Base-by-base conservation (phyloP, 2,113 vertebrate species). In the Lepus timidus region DNA sequence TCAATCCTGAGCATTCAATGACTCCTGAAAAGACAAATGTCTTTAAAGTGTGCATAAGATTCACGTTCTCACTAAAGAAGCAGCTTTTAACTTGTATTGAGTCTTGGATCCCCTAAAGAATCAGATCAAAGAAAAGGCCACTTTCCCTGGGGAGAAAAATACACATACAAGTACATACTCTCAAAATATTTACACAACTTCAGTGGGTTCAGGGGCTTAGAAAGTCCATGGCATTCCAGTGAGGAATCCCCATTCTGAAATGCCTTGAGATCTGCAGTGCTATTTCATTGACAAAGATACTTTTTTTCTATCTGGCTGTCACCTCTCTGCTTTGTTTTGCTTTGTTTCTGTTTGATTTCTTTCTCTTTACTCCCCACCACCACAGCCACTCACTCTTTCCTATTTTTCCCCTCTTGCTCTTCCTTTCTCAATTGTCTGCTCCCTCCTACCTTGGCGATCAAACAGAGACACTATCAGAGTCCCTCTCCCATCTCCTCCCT, bases 401-500 rank as follows among this genome's bases (percentile, higher is more conserved):
- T 96, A 78, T 97, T 88, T 88, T 36, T 83, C 67, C 82, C 91
- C 85, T 96, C 85, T 39, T 44, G 33, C 11, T 95, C 88, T 97
- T 97, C 94, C 93, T 89, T 94, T 96, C 93, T 82, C 83, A 64
- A 33, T 61, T 27, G 64, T 84, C 79, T 71, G 83, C 67, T 85
- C 81, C 70, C 83, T 96, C 96, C 91, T 88, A 93, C 94, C 92
- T 91, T 87, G 94, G 97, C 29, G 2, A 93, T 95, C 95, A 93
- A 74, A 95, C 94, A 95, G 96, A 96, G 76, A 58, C 83, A 81
- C 86, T 97, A 97, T 97, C 96, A 94, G 76, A 78, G 51, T 67
- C 73, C 87, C 71, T 90, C 74, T 36, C 70, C 44, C 85, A 76
- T 78, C 65, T 62, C 51, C 33, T 64, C 89, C 93, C 90, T 81